phyloP scores from a whole-genome alignment of 2,797 vertebrate genomes.

The Nyctibius grandis region DNA sequence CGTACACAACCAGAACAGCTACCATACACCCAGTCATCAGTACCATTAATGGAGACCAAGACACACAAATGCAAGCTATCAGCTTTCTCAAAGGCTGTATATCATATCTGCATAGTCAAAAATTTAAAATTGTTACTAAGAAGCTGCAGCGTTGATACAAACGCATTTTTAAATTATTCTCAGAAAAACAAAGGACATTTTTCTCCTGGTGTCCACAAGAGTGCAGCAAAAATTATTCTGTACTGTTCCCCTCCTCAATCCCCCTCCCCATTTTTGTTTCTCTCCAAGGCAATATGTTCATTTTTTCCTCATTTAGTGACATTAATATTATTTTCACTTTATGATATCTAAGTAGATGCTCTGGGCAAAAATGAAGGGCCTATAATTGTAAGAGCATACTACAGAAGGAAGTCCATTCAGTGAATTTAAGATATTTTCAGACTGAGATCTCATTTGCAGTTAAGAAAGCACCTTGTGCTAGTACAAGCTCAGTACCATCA shows the following conservation, averaged over 20 bases:
- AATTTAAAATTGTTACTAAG: not conserved
- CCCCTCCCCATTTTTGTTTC: not conserved
- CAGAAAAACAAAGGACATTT: not conserved
- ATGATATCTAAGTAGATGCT: not conserved
- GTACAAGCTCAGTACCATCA: not conserved
- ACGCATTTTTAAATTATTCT: not conserved
- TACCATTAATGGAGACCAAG: not conserved
- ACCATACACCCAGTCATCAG: not conserved
- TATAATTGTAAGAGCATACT: not conserved
- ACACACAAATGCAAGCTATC: not conserved
- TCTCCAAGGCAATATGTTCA: not conserved
- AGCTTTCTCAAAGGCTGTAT: not conserved
- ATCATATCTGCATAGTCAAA: not conserved
- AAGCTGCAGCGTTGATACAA: not conserved
- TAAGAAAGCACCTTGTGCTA: not conserved
- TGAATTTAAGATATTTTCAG: not conserved
- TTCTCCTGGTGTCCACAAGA: not conserved
- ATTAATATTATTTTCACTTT: conserved; percentile 15
- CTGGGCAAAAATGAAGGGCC: not conserved
- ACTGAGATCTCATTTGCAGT: not conserved
- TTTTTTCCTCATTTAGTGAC: not conserved
- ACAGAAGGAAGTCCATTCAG: not conserved
- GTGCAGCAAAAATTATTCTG: not conserved
- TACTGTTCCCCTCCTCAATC: not conserved
- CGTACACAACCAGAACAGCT: not conserved